Percentiles rank a stretch among this genome's conserved stretches.
These are phyloP conservation scores for Myioborus miniatus DNA, from an alignment of 2,797 vertebrate species.

Conservation along the genomic window DNA sequence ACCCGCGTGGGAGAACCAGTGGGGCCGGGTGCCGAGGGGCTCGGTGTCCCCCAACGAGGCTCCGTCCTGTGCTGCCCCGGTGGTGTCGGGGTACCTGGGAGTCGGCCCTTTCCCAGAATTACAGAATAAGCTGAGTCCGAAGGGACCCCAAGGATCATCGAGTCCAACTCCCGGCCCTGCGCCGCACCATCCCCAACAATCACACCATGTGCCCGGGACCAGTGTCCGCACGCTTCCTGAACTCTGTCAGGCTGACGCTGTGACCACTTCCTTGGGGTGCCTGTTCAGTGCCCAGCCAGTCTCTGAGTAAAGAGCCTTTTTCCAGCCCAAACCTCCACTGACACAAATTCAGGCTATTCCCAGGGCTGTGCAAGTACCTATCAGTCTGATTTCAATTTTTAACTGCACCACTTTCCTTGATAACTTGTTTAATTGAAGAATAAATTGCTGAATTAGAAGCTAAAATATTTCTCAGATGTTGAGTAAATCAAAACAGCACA, in stretches of 20 bases:
- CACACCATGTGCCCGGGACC: background rate
- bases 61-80: too few relatives aligned
- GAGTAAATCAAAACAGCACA: accelerated
- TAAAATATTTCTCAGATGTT: background rate
- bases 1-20: accelerated
- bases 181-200: background rate
- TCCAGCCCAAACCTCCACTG: background rate
- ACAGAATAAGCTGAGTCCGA: background rate
- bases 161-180: too few relatives aligned
- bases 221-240: background rate
- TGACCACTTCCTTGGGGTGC: too few relatives aligned
- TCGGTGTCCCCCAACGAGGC: accelerated
- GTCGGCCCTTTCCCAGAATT: background rate
- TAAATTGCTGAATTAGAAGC: background rate
- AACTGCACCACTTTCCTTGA: background rate
- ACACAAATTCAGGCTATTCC: background rate
- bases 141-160: too few relatives aligned
- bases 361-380: accelerated
- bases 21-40: background rate
- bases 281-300: too few relatives aligned
- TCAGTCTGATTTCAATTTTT: background rate
- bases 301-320: background rate
- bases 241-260: background rate
- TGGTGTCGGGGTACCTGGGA: background rate
- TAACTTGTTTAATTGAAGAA: background rate